Conservation (phyloP, 2,797 vertebrate genomes). For the Bryconaethiops microstoma region DNA sequence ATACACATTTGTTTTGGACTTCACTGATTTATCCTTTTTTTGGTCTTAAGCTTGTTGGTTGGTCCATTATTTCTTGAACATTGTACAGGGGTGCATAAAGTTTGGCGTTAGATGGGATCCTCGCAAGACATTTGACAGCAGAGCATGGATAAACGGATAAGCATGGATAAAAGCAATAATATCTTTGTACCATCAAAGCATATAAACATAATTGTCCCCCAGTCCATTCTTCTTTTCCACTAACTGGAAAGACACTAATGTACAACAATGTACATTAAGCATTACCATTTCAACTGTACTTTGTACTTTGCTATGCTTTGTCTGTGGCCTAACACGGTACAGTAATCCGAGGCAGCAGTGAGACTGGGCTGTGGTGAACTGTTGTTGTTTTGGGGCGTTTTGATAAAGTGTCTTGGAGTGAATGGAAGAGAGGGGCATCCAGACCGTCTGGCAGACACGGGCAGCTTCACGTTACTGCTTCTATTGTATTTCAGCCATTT, state of each 20-base stretch:
- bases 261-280: neutral
- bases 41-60: too few relatives aligned
- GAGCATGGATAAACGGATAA: too few relatives aligned
- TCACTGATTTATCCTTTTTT: too few relatives aligned
- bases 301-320: neutral
- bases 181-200: too few relatives aligned
- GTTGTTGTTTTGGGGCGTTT: neutral
- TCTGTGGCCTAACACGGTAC: neutral
- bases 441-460: slow-evolving; percentile 1
- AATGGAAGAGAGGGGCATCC: neutral
- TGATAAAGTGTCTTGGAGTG: slow-evolving; percentile 9
- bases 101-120: too few relatives aligned
- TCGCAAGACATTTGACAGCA: too few relatives aligned
- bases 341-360: neutral
- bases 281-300: neutral
- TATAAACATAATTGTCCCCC: too few relatives aligned
- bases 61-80: too few relatives aligned
- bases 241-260: neutral
- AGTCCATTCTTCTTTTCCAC: neutral
- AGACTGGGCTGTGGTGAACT: neutral
- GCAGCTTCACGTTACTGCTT: neutral
- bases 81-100: too few relatives aligned
- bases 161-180: too few relatives aligned
- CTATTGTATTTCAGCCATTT: slow-evolving; percentile 5
- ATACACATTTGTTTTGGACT: too few relatives aligned